Base-by-base conservation (phyloP, 2,113 vertebrate species). In the Phaetusa simplex region DNA sequence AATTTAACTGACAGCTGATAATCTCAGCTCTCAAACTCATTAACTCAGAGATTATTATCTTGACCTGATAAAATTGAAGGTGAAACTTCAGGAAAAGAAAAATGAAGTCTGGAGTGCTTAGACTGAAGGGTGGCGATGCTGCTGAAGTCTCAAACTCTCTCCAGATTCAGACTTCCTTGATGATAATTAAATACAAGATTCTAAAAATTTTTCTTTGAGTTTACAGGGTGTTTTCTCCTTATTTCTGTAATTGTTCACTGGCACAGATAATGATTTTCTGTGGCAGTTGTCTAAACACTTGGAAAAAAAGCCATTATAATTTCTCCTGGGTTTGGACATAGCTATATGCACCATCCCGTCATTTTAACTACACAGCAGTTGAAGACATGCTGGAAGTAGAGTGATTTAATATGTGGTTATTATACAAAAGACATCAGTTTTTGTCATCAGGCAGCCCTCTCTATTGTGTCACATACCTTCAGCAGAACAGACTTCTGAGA, bases 1-100 rank as follows among this genome's bases (percentile, higher is more conserved):
- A 62, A 76, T 90, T 76, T 79, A 86, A 86, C 24, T 55, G 50
- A 42, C 56, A 86, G 6, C 2, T 69, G 69, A 95, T 95, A 95
- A 95, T 94, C 83, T 81, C 73, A 52, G 52, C 11, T 84, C 58
- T 91, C 61, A 89, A 81, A 86, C 23, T 82, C 86, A 89, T 90
- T 94, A 86, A 82, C 56, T 76, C 30, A 56, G 49, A 92, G 86
- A 89, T 91, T 74, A 79, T 85, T 84, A 96, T 82, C 83, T 84
- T 91, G 53, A 74, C 52, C 65, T 72, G 61, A 91, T 58, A 89
- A 77, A 88, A 86, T 2, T 42, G 10, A 86, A 92, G 62, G 86
- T 74, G 80, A 89, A 96, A 53, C 29, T 82, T 71, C 30, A 69
- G 19, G 38, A 86, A 92, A 95, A 87, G 22, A 77, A 64, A 80